Evolutionary conservation across 2,888 invertebrate species (phyloP), one percentile per base, ranked within the genome.

Genomic region (Cepaea hortensis): DNA sequence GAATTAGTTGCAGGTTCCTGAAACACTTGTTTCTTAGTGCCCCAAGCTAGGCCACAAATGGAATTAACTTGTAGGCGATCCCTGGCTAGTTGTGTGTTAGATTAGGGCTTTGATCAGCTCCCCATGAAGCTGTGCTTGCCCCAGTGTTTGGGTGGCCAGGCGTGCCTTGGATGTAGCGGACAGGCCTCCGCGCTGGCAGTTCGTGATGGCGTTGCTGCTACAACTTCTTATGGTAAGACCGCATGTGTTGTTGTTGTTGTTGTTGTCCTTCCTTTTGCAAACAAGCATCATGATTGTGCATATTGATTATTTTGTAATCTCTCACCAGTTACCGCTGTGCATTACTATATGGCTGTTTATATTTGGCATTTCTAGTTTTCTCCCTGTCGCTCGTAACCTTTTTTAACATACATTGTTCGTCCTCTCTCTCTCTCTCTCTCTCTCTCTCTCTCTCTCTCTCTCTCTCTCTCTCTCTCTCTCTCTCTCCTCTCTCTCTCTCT

Each of bases 41-140:
- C 55, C 6, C 55, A 55, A 55, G 55, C 11, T 55, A 3, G 7
- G 7, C 55, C 55, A 55, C 55, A 55, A 6, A 55, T 55, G 55
- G 55, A 55, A 55, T 55, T 55, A 55, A 11, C 11, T 55, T 9
- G 11, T 55, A 55, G 55, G 7, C 55, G 55, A 9, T 6, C 68
- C 68, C 11, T 5, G 5, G 1, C 68, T n/a, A 18, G 68, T 5
- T 20, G n/a, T n/a, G n/a, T 68, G 68, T 68, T n/a, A n/a, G 68
- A 68, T 20, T 68, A 68, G 68, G n/a, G 3, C n/a, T 13, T 73
- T 13, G 15, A 46, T 9, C 20, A 20, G 55, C 55, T 55, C 68
- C 48, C 23, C n/a, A 85, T 87, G 85, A 87, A 81, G 76, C 72
- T 87, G 75, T 87, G 87, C 55, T 61, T 87, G 35, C 87, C 87